phyloP scores from a whole-genome alignment of 2,888 invertebrate genomes.

The Calameuta pallipes region DNA sequence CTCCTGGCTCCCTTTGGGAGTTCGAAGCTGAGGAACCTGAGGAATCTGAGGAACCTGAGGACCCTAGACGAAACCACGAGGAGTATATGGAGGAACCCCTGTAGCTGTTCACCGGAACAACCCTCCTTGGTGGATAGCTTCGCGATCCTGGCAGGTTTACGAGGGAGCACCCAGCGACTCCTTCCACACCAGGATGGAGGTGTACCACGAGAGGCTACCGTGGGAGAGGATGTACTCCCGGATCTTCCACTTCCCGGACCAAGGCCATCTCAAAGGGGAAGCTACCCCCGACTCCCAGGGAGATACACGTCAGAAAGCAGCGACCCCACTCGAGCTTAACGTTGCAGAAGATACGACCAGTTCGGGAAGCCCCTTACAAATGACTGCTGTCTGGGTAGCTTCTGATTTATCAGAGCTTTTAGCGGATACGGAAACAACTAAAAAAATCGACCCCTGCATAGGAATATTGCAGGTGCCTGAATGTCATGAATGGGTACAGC shows the following conservation, averaged over 20 bases:
- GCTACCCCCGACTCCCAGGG: not conserved
- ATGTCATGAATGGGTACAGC: not conserved
- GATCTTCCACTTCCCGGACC: not conserved
- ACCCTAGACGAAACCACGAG: not conserved
- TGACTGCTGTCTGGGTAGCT: slow-evolving; percentile 52
- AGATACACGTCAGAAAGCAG: not conserved
- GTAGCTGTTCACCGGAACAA: slow-evolving; percentile 20
- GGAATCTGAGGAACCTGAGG: slow-evolving; percentile 11
- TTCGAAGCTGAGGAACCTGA: slow-evolving; percentile 38
- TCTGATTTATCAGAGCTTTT: slow-evolving; percentile 66
- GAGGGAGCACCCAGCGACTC: not conserved
- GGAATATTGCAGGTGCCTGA: slow-evolving; percentile 1
- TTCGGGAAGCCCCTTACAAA: slow-evolving; percentile 52
- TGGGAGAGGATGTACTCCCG: not conserved
- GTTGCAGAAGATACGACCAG: slow-evolving; percentile 4
- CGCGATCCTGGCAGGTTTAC: not conserved
- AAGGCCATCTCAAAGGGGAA: not conserved
- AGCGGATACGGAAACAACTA: slow-evolving; percentile 44
- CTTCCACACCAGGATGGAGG: not conserved
- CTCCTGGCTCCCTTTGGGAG: slow-evolving; percentile 40
- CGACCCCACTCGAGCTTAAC: not conserved
- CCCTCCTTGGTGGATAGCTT: slow-evolving; percentile 7
- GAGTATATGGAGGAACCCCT: not conserved
- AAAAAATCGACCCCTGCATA: slow-evolving; percentile 44
- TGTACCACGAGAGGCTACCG: not conserved